Evolutionary conservation across 2,113 vertebrate genomes (phyloP).

Genomic region (Bungarus multicinctus): DNA sequence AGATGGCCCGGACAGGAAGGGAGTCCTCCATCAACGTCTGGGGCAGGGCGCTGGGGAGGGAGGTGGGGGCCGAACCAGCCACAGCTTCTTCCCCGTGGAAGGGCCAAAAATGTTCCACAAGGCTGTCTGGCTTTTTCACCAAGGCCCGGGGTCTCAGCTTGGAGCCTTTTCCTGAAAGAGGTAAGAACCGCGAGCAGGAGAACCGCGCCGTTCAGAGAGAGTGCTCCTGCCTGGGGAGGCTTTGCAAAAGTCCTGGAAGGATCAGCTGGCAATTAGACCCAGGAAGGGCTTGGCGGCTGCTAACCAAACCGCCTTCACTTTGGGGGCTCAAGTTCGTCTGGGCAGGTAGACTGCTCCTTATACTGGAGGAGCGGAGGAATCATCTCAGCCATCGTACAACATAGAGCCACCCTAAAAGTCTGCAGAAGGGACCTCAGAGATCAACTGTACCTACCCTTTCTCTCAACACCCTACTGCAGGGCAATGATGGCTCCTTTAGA

Average conservation of each 20-base stretch:
- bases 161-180: slow-evolving; percentile 70
- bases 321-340: neutral
- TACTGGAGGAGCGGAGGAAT: neutral
- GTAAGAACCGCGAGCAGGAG: neutral
- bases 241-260: neutral
- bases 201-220: neutral
- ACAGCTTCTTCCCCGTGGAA: slow-evolving; percentile 57
- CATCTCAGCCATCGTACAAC: neutral
- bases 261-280: neutral
- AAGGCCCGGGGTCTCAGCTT: slow-evolving; percentile 75
- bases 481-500: neutral
- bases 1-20: slow-evolving; percentile 77
- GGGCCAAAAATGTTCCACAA: slow-evolving; percentile 57
- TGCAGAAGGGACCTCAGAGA: neutral
- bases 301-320: neutral
- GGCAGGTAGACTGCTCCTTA: neutral
- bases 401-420: neutral
- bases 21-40: slow-evolving; percentile 82
- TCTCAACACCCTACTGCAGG: neutral
- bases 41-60: slow-evolving; percentile 59
- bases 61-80: slow-evolving; percentile 57
- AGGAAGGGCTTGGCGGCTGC: neutral
- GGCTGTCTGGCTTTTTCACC: slow-evolving; percentile 68
- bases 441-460: neutral
- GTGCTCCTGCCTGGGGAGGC: neutral